Conservation (phyloP, 2,797 vertebrate genomes). For the Cephalopachus bancanus region DNA sequence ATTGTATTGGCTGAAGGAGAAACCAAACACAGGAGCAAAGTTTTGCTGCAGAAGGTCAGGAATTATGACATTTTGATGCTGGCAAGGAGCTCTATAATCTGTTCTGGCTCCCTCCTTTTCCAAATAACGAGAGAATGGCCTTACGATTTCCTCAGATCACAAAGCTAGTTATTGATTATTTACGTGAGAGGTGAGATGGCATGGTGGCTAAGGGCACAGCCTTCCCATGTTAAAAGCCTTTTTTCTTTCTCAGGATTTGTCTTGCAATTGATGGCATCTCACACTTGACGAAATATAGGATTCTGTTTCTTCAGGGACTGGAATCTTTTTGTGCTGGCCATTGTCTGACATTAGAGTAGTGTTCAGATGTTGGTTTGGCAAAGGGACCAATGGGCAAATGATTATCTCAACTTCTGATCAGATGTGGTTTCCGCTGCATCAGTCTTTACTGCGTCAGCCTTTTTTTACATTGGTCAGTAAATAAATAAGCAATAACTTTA, state of each 20-base stretch:
- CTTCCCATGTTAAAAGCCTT: slow-evolving; percentile 44
- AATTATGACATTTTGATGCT: slow-evolving; percentile 49
- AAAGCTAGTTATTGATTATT: background rate
- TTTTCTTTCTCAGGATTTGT: slow-evolving; percentile 59
- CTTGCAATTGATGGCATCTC: slow-evolving; percentile 47
- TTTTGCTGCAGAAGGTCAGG: background rate
- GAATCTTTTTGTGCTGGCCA: background rate
- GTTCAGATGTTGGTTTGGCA: background rate
- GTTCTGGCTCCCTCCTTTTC: background rate
- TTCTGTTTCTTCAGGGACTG: slow-evolving; percentile 31
- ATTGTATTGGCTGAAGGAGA: background rate
- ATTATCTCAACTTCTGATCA: background rate
- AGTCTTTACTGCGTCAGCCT: background rate
- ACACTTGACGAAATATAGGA: slow-evolving; percentile 51
- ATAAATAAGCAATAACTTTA: slow-evolving; percentile 1
- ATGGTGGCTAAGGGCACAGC: background rate
- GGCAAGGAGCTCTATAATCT: background rate
- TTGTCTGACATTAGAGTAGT: background rate
- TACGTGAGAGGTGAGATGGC: background rate
- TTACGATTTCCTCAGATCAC: background rate
- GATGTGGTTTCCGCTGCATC: background rate
- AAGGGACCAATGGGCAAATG: background rate
- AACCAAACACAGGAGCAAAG: background rate
- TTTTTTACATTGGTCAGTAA: background rate
- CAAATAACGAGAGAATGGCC: background rate